phyloP scores from a whole-genome alignment of 1,140 invertebrate genomes.

The Calephelis virginiensis region DNA sequence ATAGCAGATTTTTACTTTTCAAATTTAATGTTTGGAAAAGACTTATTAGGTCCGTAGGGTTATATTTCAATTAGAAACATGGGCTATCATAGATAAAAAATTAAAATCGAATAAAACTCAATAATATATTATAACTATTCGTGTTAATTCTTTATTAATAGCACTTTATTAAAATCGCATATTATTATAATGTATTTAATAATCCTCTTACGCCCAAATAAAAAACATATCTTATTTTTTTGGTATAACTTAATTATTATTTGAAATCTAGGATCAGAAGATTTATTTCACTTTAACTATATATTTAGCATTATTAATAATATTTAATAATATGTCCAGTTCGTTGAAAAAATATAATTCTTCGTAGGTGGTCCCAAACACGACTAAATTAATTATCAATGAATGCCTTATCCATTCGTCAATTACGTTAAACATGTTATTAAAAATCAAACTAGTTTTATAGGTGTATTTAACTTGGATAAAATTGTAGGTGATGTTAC shows the following conservation, averaged over 20 bases:
- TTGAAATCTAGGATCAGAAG: neutral
- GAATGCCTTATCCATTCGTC: conserved; percentile 5
- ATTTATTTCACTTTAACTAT: neutral
- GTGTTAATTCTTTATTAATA: no score
- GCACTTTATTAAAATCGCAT: no score
- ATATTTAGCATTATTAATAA: neutral
- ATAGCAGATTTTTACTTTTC: no score
- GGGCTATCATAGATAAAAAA: no score
- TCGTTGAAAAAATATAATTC: neutral
- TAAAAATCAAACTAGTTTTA: conserved; percentile 7
- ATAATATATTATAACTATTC: no score
- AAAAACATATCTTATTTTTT: no score
- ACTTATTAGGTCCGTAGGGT: no score
- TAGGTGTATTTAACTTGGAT: neutral
- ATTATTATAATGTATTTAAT: no score
- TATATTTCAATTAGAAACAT: no score
- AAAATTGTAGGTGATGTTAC: neutral
- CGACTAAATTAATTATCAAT: conserved; percentile 1
- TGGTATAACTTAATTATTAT: neutral
- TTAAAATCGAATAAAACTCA: no score
- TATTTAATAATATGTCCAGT: conserved; percentile 4
- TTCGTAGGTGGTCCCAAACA: conserved; percentile 9
- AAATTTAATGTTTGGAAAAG: no score
- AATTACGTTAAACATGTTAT: conserved; percentile 8
- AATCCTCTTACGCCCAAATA: no score